Percentiles rank a stretch among this genome's conserved stretches.
Conservation (phyloP, 2,797 vertebrate species). For the Neolamprologus multifasciatus region DNA sequence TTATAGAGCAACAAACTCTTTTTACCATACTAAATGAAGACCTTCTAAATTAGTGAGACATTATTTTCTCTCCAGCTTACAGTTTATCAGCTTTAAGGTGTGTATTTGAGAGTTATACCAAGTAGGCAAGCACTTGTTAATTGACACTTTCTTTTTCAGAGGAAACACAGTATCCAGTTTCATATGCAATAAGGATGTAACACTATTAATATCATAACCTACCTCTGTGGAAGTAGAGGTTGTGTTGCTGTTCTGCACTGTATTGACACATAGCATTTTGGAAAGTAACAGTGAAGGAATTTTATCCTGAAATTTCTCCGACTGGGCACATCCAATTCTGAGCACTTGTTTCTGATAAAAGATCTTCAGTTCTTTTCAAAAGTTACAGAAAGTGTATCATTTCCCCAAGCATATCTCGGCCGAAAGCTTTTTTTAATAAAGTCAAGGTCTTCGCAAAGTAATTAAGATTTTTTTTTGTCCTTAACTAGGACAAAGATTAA, state of each 20-base stretch:
- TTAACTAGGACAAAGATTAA: background rate
- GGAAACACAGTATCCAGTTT: background rate
- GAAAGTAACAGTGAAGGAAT: background rate
- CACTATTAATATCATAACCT: background rate
- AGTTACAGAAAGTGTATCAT: background rate
- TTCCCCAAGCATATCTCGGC: background rate
- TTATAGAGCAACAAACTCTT: background rate
- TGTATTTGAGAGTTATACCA: fast-evolving
- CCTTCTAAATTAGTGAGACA: background rate
- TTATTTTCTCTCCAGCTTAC: background rate
- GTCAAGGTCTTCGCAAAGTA: background rate
- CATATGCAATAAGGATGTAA: background rate
- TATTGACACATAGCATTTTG: background rate
- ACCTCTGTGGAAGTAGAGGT: fast-evolving
- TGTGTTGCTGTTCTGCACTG: background rate
- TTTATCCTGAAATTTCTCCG: background rate
- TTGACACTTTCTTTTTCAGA: background rate
- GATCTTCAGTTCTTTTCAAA: background rate
- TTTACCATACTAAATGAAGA: background rate
- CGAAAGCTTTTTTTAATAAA: background rate
- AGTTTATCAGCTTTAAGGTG: fast-evolving
- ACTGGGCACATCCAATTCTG: background rate
- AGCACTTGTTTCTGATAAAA: background rate
- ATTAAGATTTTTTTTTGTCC: background rate
- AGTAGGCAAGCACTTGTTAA: background rate